Conservation (phyloP, 2,888 invertebrate species). For the Halictus quadricinctus region DNA sequence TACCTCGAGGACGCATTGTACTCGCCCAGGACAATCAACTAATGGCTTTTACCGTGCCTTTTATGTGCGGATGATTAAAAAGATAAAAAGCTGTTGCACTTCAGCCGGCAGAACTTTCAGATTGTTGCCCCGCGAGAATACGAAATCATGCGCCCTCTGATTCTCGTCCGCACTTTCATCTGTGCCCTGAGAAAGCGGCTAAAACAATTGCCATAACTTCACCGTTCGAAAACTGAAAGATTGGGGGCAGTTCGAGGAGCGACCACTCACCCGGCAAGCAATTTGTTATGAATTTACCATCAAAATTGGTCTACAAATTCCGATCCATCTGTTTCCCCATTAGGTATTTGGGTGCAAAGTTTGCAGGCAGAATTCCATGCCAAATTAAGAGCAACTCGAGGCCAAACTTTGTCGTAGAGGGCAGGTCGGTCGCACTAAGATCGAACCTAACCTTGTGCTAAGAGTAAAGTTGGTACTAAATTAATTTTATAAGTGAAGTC, state of each 20-base stretch:
- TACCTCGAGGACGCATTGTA: not conserved
- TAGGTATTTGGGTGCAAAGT: too few relatives aligned
- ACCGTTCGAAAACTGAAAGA: not conserved
- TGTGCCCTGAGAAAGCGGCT: not conserved
- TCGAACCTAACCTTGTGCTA: too few relatives aligned
- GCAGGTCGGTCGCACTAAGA: too few relatives aligned
- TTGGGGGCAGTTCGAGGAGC: not conserved
- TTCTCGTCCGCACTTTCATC: not conserved
- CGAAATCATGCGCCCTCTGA: not conserved
- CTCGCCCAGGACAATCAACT: conserved; percentile 4
- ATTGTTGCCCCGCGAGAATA: not conserved
- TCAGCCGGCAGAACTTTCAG: not conserved
- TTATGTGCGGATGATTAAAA: not conserved
- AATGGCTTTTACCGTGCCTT: conserved; percentile 2
- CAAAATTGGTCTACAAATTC: too few relatives aligned
- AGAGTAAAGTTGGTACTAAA: too few relatives aligned
- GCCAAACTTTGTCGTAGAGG: too few relatives aligned
- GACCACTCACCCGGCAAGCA: too few relatives aligned
- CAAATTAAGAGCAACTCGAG: too few relatives aligned
- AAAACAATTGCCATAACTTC: not conserved
- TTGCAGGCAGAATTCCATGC: too few relatives aligned
- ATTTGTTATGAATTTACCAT: too few relatives aligned
- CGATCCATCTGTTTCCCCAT: too few relatives aligned
- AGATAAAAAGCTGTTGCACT: not conserved
- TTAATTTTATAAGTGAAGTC: too few relatives aligned